Conservation (phyloP, 2,113 vertebrate genomes). For the Sinocyclocheilus rhinocerous region DNA sequence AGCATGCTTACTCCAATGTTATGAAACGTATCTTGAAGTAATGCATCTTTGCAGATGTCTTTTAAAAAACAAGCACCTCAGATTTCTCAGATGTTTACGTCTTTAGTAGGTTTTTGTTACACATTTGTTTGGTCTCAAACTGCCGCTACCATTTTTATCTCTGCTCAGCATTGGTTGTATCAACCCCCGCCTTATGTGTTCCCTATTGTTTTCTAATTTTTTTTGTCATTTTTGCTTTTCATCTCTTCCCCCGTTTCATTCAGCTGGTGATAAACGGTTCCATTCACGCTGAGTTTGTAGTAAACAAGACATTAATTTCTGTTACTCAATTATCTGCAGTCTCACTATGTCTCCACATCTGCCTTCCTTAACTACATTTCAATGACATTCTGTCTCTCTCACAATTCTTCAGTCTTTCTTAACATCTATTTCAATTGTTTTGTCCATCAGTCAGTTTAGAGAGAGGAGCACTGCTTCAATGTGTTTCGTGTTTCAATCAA, state of each 20-base stretch:
- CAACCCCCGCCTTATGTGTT: not conserved
- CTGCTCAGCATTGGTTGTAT: not conserved
- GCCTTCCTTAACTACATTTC: not conserved
- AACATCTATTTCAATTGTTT: not conserved
- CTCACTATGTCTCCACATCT: not conserved
- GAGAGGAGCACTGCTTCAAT: too few species aligned
- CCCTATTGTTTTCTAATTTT: constrained; percentile 36
- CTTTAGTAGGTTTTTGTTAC: constrained; percentile 10
- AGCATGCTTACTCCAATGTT: not conserved
- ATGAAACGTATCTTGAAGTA: not conserved
- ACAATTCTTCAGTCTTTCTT: not conserved
- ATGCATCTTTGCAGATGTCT: constrained; percentile 9
- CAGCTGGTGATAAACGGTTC: constrained; percentile 30
- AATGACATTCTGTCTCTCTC: constrained; percentile 15
- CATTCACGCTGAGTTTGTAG: constrained; percentile 38
- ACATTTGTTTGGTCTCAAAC: constrained; percentile 16
- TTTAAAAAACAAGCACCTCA: not conserved
- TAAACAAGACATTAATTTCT: constrained; percentile 51
- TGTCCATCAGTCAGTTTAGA: not conserved
- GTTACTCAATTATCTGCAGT: not conserved
- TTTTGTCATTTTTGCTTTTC: constrained; percentile 25
- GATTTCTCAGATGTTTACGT: not conserved
- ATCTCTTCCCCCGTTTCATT: not conserved
- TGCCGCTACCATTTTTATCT: constrained; percentile 2
- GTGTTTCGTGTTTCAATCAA: not conserved